phyloP scores from a whole-genome alignment of 35 echinoderm and acorn worm species.

The Strongylocentrotus purpuratus region DNA sequence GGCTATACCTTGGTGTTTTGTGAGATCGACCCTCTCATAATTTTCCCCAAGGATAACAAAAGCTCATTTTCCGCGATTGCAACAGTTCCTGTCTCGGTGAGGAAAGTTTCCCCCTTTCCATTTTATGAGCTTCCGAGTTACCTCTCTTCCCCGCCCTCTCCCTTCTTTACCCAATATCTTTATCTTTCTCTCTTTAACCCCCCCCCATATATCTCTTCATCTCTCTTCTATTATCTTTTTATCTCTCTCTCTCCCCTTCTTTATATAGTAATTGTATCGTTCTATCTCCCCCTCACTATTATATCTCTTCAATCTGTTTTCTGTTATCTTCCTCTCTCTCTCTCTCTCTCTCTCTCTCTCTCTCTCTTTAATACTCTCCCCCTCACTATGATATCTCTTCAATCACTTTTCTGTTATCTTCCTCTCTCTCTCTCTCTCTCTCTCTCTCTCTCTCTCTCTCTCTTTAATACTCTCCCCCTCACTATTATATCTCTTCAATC shows the following conservation, averaged over 20 bases:
- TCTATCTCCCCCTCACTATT: neutral
- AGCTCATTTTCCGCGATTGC: neutral
- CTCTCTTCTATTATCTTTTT: neutral
- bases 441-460: neutral
- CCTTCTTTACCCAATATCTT: neutral
- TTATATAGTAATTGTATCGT: neutral
- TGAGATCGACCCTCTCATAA: neutral
- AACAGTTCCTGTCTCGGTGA: neutral
- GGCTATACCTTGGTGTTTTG: neutral
- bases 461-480: too few species aligned
- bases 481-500: too few species aligned
- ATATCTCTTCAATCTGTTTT: neutral
- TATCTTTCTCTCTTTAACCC: neutral
- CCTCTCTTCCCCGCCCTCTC: neutral
- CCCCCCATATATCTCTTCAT: neutral
- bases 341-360: neutral
- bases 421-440: neutral
- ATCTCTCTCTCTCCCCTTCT: neutral
- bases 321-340: neutral
- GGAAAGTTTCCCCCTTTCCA: neutral
- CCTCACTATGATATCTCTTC: too few species aligned
- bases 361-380: neutral
- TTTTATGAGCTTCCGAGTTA: neutral
- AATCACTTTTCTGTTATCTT: neutral
- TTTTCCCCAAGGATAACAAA: neutral